Evolutionary conservation across 2,797 vertebrate genomes (phyloP), one percentile per base, ranked within the genome.

Genomic region (Gallinago solitaria): DNA sequence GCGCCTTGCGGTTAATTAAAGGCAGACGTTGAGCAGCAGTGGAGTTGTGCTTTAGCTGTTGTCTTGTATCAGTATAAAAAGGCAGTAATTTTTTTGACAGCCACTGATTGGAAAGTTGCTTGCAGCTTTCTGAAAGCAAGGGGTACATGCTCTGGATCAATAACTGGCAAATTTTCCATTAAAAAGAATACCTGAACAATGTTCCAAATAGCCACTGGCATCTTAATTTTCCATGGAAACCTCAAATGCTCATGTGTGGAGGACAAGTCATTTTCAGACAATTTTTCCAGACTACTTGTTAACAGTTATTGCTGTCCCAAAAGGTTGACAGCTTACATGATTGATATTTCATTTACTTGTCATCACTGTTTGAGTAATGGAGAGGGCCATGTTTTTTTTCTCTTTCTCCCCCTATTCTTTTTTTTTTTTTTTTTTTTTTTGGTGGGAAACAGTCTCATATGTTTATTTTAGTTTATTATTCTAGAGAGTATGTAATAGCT

Each of bases 141-240:
- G 97, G 93, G 90, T 98, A 98, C 98, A 99, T 98, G 98, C 98
- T 98, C 98, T 98, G 98, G 99, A 99, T 99, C 99, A 99, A 99
- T 99, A 99, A 98, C 98, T 98, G 98, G 99, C 99, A 99, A 98
- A 99, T 99, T 99, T 99, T 98, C 99, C 99, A 99, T 99, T 99
- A 99, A 98, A 99, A 99, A 98, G 98, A 99, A 98, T 98, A 99
- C 98, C 98, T 98, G 98, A 98, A 98, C 98, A 98, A 98, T 98
- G 99, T 98, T 98, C 97, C 98, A 98, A 98, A 99, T 98, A 98
- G 99, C 99, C 99, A 97, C 98, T 99, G 98, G 99, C 98, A 97
- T 97, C 98, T 98, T 98, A 97, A 97, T 97, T 98, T 98, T 97
- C 98, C 98, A 96, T 91, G 97, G 97, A 97, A 97, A 98, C 96